These are phyloP conservation scores for Anoplopoma fimbria DNA, from an alignment of 2,113 vertebrate species.

Conservation along the genomic window DNA sequence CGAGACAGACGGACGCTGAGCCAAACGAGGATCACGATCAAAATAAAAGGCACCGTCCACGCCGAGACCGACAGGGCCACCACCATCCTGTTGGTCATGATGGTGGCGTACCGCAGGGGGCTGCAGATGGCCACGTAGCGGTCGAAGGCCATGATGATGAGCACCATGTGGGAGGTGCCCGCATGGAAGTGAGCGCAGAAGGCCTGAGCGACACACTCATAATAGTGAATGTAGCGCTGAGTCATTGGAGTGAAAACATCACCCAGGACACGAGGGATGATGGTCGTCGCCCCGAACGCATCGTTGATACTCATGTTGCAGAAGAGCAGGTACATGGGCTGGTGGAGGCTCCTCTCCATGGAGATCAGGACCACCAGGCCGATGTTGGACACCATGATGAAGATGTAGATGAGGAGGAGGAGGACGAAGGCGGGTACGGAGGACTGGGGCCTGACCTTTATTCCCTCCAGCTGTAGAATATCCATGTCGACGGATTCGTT, in stretches of 20 bases:
- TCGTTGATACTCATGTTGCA: constrained; percentile 78
- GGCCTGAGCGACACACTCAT: constrained; percentile 64
- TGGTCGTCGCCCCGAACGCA: constrained; percentile 47
- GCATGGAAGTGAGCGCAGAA: constrained; percentile 56
- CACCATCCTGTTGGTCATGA: constrained; percentile 69
- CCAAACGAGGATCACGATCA: not conserved
- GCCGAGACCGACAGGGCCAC: constrained; percentile 50
- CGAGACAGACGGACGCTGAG: constrained; percentile 50
- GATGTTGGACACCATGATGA: constrained; percentile 66
- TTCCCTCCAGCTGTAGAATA: constrained; percentile 55
- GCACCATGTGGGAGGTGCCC: constrained; percentile 36
- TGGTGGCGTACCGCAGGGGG: constrained; percentile 59
- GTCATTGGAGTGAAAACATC: constrained; percentile 33
- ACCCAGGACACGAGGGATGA: constrained; percentile 66
- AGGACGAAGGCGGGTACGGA: constrained; percentile 45
- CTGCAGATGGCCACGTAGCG: constrained; percentile 74
- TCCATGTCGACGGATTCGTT: constrained; percentile 42
- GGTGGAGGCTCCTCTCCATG: constrained; percentile 54
- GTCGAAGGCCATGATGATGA: constrained; percentile 76
- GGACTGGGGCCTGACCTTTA: constrained; percentile 46
- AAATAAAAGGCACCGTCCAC: constrained; percentile 22
- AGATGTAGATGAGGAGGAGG: constrained; percentile 67
- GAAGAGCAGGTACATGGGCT: constrained; percentile 80
- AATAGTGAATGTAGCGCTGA: constrained; percentile 55
- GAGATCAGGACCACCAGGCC: constrained; percentile 62